phyloP scores from a whole-genome alignment of 2,888 invertebrate species.

The Leptopilina drosophilae region DNA sequence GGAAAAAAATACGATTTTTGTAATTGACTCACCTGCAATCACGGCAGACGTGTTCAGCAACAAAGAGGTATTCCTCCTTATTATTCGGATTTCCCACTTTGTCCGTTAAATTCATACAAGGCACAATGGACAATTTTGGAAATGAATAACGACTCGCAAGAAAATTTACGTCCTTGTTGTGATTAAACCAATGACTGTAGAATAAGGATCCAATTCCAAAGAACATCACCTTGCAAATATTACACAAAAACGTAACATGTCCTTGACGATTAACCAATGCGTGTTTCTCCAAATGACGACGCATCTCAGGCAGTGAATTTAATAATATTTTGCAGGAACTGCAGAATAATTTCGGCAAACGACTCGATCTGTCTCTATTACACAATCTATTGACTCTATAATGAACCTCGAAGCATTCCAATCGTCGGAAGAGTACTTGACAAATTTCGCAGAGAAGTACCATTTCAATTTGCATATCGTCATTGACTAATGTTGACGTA shows the following conservation, averaged over 20 bases:
- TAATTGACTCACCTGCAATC: slow-evolving; percentile 57
- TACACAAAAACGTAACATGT: slow-evolving; percentile 66
- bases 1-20: too few relatives aligned
- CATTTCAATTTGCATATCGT: slow-evolving; percentile 68
- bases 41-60: slow-evolving; percentile 69
- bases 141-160: slow-evolving; percentile 68
- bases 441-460: slow-evolving; percentile 67
- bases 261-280: slow-evolving; percentile 56
- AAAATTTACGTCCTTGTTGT: slow-evolving; percentile 64
- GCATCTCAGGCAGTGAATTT: slow-evolving; percentile 62
- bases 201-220: slow-evolving; percentile 67
- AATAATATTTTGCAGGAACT: slow-evolving; percentile 62
- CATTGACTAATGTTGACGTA: slow-evolving; percentile 41
- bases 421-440: slow-evolving; percentile 64
- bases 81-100: slow-evolving; percentile 44
- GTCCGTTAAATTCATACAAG: slow-evolving; percentile 32
- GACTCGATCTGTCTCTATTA: slow-evolving; percentile 52
- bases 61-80: slow-evolving; percentile 62
- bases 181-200: slow-evolving; percentile 68
- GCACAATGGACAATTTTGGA: slow-evolving; percentile 62
- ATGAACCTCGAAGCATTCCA: slow-evolving; percentile 70
- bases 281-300: slow-evolving; percentile 65
- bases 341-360: slow-evolving; percentile 67
- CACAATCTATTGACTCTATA: slow-evolving; percentile 56
- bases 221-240: slow-evolving; percentile 71